phyloP scores from a whole-genome alignment of 2,797 vertebrate species.

The Arnoldichthys spilopterus region DNA sequence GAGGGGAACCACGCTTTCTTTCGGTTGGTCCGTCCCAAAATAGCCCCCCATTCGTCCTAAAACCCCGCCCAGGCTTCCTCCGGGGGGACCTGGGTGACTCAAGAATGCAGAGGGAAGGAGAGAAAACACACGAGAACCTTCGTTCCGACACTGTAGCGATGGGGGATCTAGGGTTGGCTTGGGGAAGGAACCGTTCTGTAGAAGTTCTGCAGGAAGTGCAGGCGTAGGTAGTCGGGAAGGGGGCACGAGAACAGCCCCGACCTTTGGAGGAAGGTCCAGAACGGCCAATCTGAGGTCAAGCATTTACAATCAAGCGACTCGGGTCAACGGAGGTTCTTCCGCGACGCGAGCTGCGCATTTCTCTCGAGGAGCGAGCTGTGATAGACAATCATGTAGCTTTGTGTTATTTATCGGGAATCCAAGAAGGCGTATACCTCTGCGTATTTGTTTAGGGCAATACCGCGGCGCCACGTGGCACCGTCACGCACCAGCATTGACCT shows the following conservation, averaged over 20 bases:
- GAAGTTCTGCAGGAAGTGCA: too few relatives aligned
- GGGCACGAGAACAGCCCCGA: too few relatives aligned
- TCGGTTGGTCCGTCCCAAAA: neutral
- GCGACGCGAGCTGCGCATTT: neutral
- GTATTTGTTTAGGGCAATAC: neutral
- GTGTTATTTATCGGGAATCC: conserved; percentile 35
- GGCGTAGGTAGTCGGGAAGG: too few relatives aligned
- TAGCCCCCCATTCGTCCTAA: neutral
- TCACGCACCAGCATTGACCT: neutral
- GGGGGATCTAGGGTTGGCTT: too few relatives aligned
- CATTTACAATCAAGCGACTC: neutral
- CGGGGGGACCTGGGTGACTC: too few relatives aligned
- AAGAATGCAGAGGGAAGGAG: neutral
- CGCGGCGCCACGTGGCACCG: neutral
- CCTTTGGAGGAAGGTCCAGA: neutral
- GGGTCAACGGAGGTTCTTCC: neutral
- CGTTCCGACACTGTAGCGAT: neutral
- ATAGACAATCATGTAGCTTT: conserved; percentile 72
- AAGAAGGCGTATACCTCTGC: neutral
- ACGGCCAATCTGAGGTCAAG: neutral
- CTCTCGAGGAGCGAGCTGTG: conserved; percentile 69
- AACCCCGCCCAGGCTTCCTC: too few relatives aligned
- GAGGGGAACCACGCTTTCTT: neutral
- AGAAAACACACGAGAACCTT: neutral
- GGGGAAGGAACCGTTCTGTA: too few relatives aligned